Percentiles rank a stretch among this genome's conserved stretches.
These are phyloP conservation scores for Xenotilapia leptura DNA, from an alignment of 2,113 vertebrate genomes.

Conservation along the genomic window DNA sequence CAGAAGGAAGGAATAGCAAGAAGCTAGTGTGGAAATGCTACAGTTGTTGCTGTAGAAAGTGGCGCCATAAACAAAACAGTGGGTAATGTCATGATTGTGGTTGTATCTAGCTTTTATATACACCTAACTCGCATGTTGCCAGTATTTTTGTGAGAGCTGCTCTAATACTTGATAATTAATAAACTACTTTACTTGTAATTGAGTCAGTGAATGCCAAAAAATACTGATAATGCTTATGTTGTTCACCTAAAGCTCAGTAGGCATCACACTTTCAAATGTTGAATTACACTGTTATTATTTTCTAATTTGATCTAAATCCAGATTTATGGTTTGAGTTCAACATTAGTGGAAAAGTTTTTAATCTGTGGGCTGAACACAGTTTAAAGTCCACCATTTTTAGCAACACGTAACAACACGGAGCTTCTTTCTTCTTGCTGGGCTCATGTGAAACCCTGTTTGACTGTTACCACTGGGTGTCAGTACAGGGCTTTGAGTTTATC, in stretches of 20 bases:
- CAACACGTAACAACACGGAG: neutral
- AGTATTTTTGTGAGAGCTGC: neutral
- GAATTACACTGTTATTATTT: neutral
- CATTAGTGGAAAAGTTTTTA: neutral
- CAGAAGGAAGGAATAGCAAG: neutral
- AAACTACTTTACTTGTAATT: neutral
- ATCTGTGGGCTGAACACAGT: neutral
- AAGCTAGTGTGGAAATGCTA: neutral
- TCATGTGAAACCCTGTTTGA: neutral
- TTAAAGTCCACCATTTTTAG: neutral
- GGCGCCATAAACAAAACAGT: neutral
- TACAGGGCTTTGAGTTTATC: slow-evolving; percentile 13
- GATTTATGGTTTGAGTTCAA: neutral
- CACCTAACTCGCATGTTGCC: neutral
- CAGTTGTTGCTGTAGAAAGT: neutral
- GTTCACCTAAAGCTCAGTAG: neutral
- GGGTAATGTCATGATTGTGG: neutral
- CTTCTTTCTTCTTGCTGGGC: neutral
- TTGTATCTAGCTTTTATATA: neutral
- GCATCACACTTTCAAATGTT: neutral
- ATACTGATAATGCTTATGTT: neutral
- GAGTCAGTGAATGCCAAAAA: neutral
- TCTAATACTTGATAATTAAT: neutral
- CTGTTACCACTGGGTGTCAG: slow-evolving; percentile 53
- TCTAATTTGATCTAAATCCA: neutral